phyloP scores from a whole-genome alignment of 2,888 invertebrate genomes.

The Synanthedon vespiformis region DNA sequence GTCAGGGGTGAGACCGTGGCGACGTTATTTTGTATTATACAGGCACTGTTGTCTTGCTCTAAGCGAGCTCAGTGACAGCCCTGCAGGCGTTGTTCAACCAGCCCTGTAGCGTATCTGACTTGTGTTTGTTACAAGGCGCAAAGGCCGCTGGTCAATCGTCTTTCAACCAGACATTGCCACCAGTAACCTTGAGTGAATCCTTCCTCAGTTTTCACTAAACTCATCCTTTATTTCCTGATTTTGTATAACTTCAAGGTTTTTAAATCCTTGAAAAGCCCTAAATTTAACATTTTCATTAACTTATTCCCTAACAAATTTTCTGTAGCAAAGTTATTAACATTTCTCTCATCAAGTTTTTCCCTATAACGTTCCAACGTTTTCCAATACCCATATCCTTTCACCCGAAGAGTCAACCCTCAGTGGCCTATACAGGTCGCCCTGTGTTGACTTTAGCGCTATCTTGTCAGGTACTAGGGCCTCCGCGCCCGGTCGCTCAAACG shows the following conservation, averaged over 20 bases:
- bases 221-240: too few relatives aligned
- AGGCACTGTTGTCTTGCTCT: slow-evolving; percentile 26
- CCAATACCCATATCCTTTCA: not conserved
- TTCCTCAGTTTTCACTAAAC: slow-evolving; percentile 4
- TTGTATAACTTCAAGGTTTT: too few relatives aligned
- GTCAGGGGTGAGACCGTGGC: slow-evolving; percentile 49
- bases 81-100: slow-evolving; percentile 61
- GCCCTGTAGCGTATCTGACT: slow-evolving; percentile 55
- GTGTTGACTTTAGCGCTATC: slow-evolving; percentile 42
- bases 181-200: slow-evolving; percentile 36
- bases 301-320: too few relatives aligned
- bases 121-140: slow-evolving; percentile 21
- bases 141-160: slow-evolving; percentile 60
- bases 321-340: too few relatives aligned
- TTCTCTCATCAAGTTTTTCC: too few relatives aligned
- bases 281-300: too few relatives aligned
- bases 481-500: slow-evolving; percentile 63
- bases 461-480: slow-evolving; percentile 67
- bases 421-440: slow-evolving; percentile 28
- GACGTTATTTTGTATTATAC: slow-evolving; percentile 18
- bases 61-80: slow-evolving; percentile 30
- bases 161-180: slow-evolving; percentile 67
- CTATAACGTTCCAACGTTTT: not conserved
- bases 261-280: too few relatives aligned
- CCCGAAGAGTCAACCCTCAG: slow-evolving; percentile 20